Evolutionary conservation across 2,888 invertebrate genomes (phyloP).

Genomic region (Proisotoma minuta): DNA sequence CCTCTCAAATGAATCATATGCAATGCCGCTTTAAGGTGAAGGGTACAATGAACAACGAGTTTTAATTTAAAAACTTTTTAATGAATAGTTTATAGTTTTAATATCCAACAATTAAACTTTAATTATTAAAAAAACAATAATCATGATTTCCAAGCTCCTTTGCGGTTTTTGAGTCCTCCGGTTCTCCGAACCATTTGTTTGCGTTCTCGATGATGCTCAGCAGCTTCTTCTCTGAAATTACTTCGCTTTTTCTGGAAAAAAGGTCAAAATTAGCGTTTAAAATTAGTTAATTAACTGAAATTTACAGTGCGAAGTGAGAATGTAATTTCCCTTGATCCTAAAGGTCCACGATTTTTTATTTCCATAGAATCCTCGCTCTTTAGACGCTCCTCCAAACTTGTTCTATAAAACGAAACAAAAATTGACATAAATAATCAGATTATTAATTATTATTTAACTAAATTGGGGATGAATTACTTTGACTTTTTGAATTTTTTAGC

Average conservation of each 20-base stretch:
- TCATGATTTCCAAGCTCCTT: slow-evolving; percentile 38
- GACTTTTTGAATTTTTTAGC: slow-evolving; percentile 27
- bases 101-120: no score
- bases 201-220: slow-evolving; percentile 51
- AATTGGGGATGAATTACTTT: not conserved
- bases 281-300: not conserved
- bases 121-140: no score
- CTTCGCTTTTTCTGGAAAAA: slow-evolving; percentile 27
- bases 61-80: no score
- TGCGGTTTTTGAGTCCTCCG: slow-evolving; percentile 45
- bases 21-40: no score
- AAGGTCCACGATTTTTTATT: slow-evolving; percentile 58
- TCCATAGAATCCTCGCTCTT: slow-evolving; percentile 52
- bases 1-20: no score
- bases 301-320: slow-evolving; percentile 62
- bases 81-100: no score
- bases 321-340: slow-evolving; percentile 74
- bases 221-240: slow-evolving; percentile 40
- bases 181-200: slow-evolving; percentile 51
- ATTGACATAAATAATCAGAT: not conserved
- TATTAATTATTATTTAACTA: not conserved
- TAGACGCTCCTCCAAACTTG: slow-evolving; percentile 69
- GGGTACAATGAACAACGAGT: no score
- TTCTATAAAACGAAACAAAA: slow-evolving; percentile 53
- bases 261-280: not conserved